Evolutionary conservation across 1,140 invertebrate species (phyloP), one percentile per base, ranked within the genome.

Genomic region (Papilio polytes): DNA sequence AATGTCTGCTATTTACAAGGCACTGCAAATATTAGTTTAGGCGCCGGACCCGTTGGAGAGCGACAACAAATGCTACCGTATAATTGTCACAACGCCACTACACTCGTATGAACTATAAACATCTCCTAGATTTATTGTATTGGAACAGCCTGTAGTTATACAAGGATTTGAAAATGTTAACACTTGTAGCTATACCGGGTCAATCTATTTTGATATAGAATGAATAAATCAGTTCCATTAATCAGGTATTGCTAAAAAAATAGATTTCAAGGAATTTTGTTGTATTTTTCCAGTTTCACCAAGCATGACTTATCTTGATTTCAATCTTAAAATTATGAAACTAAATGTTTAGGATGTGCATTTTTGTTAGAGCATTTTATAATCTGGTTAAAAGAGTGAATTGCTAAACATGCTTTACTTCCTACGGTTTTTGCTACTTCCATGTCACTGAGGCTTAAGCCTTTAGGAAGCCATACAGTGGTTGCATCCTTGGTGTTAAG

Each of bases 1-100:
- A 78, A 78, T 78, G 74, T 51, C 0, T 36, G 73, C 26, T 84
- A 83, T 81, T 83, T 81, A 82, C 80, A 83, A 73, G 80, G 80
- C 80, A 85, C 48, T 78, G 73, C 76, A 85, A 85, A 85, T 81
- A 78, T 85, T 85, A 81, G 82, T 74, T 83, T 80, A 81, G 82
- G 84, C 76, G 56, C 81, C 80, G 80, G 78, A 80, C 53, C 53
- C 10, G 79, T 44, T 80, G 63, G 78, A 80, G 78, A 46, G 80
- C 74, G 84, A 76, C 78, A 78, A 81, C 80, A 83, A 63, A 78
- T 78, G 53, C 76, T 48, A 59, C 53, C 76, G 53, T 78, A 78
- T 44, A 63, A 53, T 44, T 63, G 56, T 41, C 9, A 44, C 76
- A 20, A 41, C 26, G 63, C 76, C 41, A 59, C 53, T 73, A 31